Evolutionary conservation across 92 coral and sea anemone species (phyloP).

Genomic region (Phenganax marumi): DNA sequence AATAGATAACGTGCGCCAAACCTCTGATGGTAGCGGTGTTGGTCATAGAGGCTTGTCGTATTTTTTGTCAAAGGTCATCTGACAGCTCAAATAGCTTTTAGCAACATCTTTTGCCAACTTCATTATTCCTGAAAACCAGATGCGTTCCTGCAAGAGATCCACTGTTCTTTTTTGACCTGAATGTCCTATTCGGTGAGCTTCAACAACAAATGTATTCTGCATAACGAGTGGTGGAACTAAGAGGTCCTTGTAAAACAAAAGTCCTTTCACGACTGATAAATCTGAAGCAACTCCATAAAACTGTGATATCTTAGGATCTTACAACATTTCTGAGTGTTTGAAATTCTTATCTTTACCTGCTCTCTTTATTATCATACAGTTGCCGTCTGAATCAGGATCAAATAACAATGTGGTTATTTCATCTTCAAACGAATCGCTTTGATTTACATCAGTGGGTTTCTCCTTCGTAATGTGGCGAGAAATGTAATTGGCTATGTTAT

Average conservation of each 20-base stretch:
- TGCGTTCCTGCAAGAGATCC: conserved; percentile 1
- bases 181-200: conserved; percentile 13
- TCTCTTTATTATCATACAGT: no score
- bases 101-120: background rate
- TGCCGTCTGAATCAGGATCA: background rate
- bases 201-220: background rate
- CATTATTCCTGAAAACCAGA: conserved; percentile 21
- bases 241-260: background rate
- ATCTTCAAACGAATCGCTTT: conserved; percentile 11
- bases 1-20: background rate
- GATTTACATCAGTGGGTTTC: conserved; percentile 9
- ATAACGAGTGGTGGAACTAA: background rate
- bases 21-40: conserved; percentile 14
- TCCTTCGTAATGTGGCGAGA: background rate
- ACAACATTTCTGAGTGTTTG: background rate
- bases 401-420: background rate
- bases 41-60: conserved; percentile 5
- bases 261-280: conserved; percentile 7
- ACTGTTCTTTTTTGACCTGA: conserved; percentile 1
- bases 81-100: conserved; percentile 8
- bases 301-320: background rate
- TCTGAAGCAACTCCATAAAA: conserved; percentile 13
- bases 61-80: background rate
- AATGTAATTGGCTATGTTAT: background rate
- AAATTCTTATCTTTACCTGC: conserved; percentile 48